Conservation (phyloP, 2,888 invertebrate species). For the Chouioia cunea region DNA sequence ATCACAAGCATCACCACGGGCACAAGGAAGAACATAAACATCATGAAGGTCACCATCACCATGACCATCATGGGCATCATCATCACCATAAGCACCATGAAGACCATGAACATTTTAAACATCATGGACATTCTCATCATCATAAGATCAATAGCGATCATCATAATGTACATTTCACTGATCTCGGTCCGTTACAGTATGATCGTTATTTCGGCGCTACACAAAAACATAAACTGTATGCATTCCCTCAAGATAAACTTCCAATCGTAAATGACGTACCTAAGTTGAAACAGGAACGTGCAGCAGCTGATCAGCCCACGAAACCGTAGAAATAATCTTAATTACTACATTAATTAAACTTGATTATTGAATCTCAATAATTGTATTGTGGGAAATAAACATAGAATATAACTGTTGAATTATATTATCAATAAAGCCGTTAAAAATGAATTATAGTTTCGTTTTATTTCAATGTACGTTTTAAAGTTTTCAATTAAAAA, state of each 20-base stretch:
- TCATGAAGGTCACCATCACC: constrained; percentile 9
- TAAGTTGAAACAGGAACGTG: constrained; percentile 14
- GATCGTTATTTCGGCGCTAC: constrained; percentile 20
- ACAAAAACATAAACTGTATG: constrained; percentile 28
- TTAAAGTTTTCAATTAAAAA: too few relatives aligned
- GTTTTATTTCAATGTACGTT: too few relatives aligned
- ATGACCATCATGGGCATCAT: constrained; percentile 18
- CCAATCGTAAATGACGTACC: constrained; percentile 3
- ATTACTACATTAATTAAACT: too few relatives aligned
- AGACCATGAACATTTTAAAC: constrained; percentile 13
- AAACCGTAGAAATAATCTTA: not conserved
- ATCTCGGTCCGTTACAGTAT: constrained; percentile 16
- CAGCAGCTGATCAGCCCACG: constrained; percentile 11
- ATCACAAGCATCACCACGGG: constrained; percentile 10
- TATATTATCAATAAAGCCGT: too few relatives aligned
- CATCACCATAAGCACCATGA: constrained; percentile 21
- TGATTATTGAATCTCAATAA: too few relatives aligned
- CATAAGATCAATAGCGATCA: constrained; percentile 5
- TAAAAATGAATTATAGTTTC: too few relatives aligned
- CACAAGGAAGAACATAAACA: constrained; percentile 32
- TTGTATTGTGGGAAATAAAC: too few relatives aligned
- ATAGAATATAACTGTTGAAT: too few relatives aligned
- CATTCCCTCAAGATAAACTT: constrained; percentile 30
- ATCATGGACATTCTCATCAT: constrained; percentile 14
- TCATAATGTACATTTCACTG: constrained; percentile 4